Evolutionary conservation across 2,113 vertebrate genomes (phyloP).

Genomic region (Serilophus lunatus): DNA sequence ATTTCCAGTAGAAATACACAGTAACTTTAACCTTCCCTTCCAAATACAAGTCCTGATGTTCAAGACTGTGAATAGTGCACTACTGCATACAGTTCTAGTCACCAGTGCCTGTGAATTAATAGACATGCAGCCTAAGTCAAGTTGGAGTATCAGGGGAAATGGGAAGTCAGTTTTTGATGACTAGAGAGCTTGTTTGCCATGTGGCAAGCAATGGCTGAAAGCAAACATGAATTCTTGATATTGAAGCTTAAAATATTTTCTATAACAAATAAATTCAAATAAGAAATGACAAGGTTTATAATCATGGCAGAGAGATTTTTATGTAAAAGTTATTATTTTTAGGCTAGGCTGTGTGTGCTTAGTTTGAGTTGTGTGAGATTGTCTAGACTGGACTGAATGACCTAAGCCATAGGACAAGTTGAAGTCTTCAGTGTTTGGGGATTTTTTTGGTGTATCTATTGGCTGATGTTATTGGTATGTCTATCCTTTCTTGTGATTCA

Average conservation of each 20-base stretch:
- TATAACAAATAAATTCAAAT: neutral
- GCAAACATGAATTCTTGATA: neutral
- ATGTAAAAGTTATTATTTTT: neutral
- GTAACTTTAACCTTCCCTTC: neutral
- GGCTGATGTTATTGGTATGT: neutral
- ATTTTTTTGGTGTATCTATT: neutral
- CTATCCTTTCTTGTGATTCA: neutral
- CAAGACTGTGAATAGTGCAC: neutral
- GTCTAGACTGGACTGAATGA: neutral
- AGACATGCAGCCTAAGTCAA: neutral
- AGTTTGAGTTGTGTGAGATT: neutral
- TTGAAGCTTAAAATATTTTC: neutral
- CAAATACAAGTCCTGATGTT: neutral
- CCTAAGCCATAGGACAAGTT: neutral
- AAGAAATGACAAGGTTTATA: neutral
- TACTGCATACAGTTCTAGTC: neutral
- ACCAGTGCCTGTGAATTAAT: neutral
- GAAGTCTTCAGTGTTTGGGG: neutral
- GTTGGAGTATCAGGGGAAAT: neutral
- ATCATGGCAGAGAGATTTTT: neutral
- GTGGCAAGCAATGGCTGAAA: neutral
- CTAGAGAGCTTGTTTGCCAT: neutral
- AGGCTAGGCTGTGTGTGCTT: neutral
- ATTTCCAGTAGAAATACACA: neutral
- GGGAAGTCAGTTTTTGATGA: neutral